phyloP scores from a whole-genome alignment of 2,888 invertebrate species.

The Choreutis nemorana region DNA sequence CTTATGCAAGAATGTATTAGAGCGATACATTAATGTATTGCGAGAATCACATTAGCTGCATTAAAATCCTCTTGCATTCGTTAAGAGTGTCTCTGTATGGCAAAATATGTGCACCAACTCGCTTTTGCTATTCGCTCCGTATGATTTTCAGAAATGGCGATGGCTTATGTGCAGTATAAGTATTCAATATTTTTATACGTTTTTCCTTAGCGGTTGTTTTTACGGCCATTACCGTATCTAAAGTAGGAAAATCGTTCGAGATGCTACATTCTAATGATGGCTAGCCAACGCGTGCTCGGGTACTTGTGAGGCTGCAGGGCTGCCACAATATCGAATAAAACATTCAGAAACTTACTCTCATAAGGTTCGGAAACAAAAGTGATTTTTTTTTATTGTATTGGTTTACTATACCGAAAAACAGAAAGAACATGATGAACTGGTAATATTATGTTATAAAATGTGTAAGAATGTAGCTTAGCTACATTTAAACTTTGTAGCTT shows the following conservation, averaged over 20 bases:
- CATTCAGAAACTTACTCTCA: no score
- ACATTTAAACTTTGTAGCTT: no score
- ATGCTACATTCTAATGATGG: slow-evolving; percentile 62
- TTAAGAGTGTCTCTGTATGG: slow-evolving; percentile 50
- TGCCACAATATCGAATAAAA: slow-evolving; percentile 14
- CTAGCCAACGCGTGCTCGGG: slow-evolving; percentile 56
- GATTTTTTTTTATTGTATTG: no score
- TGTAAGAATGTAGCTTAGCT: no score
- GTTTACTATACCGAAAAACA: no score
- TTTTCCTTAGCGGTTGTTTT: slow-evolving; percentile 54
- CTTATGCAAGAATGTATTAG: slow-evolving; percentile 16
- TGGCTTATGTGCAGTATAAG: slow-evolving; percentile 51
- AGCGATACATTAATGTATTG: slow-evolving; percentile 43
- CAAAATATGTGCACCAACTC: slow-evolving; percentile 55
- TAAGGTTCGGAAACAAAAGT: no score
- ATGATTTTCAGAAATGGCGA: slow-evolving; percentile 65
- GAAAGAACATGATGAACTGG: no score
- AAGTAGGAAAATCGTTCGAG: slow-evolving; percentile 62
- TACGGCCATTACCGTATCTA: slow-evolving; percentile 57
- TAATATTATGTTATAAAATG: no score
- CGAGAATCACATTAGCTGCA: slow-evolving; percentile 54
- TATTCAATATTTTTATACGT: slow-evolving; percentile 65
- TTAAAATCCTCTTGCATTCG: slow-evolving; percentile 62
- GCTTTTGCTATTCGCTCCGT: slow-evolving; percentile 52
- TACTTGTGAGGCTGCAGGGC: slow-evolving; percentile 34